Evolutionary conservation across 1,140 invertebrate species (phyloP), one percentile per base, ranked within the genome.

Genomic region (Ylistrum balloti): DNA sequence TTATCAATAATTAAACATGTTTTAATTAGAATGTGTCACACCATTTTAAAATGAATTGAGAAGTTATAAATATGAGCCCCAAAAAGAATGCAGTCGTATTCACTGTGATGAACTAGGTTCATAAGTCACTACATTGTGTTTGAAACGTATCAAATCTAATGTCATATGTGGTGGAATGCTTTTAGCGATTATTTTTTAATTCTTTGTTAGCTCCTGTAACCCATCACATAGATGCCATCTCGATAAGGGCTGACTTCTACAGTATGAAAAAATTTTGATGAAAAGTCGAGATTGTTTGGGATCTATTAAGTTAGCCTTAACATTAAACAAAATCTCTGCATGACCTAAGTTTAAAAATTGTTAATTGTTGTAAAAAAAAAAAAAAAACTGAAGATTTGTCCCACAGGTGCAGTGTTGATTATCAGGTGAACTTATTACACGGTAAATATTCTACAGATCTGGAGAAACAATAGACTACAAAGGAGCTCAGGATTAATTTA

Each of bases 151-250:
- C 17, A 74, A 0, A n/a, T n/a, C 56, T 74, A 74, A 74, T 74
- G 56, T 74, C 56, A 74, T 74, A 74, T 74, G 56, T 74, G 22
- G 56, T 74, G 56, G 56, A 74, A 74, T 74, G 56, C 56, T 74
- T 74, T 74, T 74, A 74, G 56, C 56, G 56, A 74, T 74, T 74
- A 74, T 74, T 74, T 74, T 74, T 74, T 74, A 74, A 74, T 74
- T 74, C 56, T 74, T 74, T 74, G 56, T 74, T 74, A 74, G 56
- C 56, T 74, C 56, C 56, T 74, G 56, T 74, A 74, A 74, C 56
- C 56, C 56, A 74, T 74, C 56, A 74, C 28, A n/a, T 74, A 74
- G 56, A 74, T 74, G 22, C 56, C 56, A 28, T 74, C 22, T 11
- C 56, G 56, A 74, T 74, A 74, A 74, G 56, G 56, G 56, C 56